Evolutionary conservation across 2,797 vertebrate genomes (phyloP), one percentile per base, ranked within the genome.

Genomic region (Coranthus polyacanthus): DNA sequence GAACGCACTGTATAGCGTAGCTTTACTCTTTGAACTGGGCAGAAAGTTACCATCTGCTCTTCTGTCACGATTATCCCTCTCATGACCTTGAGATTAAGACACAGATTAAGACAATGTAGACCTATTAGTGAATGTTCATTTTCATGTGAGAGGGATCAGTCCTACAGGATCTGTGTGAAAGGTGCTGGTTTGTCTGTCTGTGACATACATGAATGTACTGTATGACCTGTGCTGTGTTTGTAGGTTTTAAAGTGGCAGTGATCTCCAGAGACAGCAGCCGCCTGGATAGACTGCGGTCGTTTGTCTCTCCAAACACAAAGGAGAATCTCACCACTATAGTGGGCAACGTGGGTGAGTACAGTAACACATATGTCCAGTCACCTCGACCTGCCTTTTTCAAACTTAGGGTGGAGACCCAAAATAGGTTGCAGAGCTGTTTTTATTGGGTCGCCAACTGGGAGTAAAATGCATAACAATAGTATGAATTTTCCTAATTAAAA

Each of bases 211-310:
- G 59, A 38, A 42, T 56, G 10, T 11, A 32, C 8, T 42, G n/a
- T 50, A 1, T 60, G 11, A 1, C 47, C 22, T 75, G 17, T 75
- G 10, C 38, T n/a, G n/a, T n/a, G n/a, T n/a, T n/a, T n/a, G n/a
- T n/a, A 95, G 95, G 95, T 61, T 95, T 95, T 78, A 94, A 86
- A 66, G 95, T 95, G 0, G 95, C 92, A 0, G 95, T 95, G 36
- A 91, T 96, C 80, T 95, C 95, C 76, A 91, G 94, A 65, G 94
- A 95, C 54, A 72, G 44, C 55, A 79, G 72, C 67, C 88, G 94
- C 2, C 79, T 95, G 78, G 94, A 95, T 61, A 93, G 75, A 46
- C 93, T 96, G 46, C 81, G 60, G 42, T 79, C 78, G 0, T 94
- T 95, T 17, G 74, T 96, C 60, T 92, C 93, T 9, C 87, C 91